Percentiles rank a stretch among this genome's conserved stretches.
Conservation (phyloP, 2,113 vertebrate genomes). For the Tretioscincus oriximinensis region DNA sequence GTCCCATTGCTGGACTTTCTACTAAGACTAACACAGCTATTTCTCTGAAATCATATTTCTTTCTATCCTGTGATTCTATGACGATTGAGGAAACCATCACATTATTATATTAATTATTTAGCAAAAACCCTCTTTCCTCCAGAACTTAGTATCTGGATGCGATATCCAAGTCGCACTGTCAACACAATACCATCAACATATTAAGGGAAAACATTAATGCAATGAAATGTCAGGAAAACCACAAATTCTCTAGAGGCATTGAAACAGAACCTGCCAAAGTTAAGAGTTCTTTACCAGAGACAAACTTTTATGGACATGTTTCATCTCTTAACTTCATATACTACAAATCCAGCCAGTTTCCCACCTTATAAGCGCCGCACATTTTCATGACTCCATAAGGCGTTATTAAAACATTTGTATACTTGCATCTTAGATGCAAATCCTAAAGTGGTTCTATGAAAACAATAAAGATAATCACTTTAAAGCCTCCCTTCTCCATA, state of each 20-base stretch:
- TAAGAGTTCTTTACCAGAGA: not conserved
- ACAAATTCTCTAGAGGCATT: not conserved
- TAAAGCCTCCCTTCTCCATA: not conserved
- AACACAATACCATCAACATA: not conserved
- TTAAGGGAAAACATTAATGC: too few relatives aligned
- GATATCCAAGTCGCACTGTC: not conserved
- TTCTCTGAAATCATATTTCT: too few relatives aligned
- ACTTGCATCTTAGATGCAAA: too few relatives aligned
- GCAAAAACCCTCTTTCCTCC: not conserved
- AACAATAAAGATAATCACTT: not conserved
- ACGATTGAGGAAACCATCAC: too few relatives aligned
- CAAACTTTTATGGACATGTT: not conserved
- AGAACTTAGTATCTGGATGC: not conserved
- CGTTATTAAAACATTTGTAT: too few relatives aligned
- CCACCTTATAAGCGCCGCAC: not conserved
- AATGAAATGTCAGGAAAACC: too few relatives aligned
- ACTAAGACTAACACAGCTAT: too few relatives aligned
- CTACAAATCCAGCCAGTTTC: not conserved
- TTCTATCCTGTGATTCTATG: too few relatives aligned
- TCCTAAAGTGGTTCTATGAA: too few relatives aligned
- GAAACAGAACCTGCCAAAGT: not conserved
- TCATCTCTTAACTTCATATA: not conserved
- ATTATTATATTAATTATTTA: too few relatives aligned
- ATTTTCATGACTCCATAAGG: not conserved
- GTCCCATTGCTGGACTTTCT: too few relatives aligned